These are phyloP conservation scores for Mobula hypostoma DNA, from an alignment of 2,113 vertebrate species.

Conservation along the genomic window DNA sequence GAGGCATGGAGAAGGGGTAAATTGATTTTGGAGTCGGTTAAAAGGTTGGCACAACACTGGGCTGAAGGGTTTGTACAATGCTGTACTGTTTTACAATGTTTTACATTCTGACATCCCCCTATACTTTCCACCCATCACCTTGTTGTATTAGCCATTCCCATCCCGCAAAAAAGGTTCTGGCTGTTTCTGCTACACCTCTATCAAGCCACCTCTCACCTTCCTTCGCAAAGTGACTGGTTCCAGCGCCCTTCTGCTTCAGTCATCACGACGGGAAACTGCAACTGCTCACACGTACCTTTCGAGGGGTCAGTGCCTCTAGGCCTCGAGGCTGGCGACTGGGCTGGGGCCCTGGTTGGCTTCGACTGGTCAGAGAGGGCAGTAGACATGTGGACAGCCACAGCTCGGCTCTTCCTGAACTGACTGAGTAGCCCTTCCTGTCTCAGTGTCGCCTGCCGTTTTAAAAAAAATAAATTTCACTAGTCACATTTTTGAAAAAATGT, in stretches of 20 bases:
- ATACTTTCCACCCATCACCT: too few species aligned
- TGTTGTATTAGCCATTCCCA: too few species aligned
- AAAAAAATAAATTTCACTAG: constrained; percentile 35
- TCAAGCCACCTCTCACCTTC: too few species aligned
- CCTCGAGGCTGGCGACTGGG: neutral
- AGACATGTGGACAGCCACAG: constrained; percentile 17
- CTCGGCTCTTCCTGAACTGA: constrained; percentile 49
- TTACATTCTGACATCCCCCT: too few species aligned
- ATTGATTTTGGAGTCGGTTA: too few species aligned
- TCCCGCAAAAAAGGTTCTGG: too few species aligned
- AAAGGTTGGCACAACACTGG: too few species aligned
- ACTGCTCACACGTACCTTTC: neutral
- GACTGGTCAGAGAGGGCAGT: neutral
- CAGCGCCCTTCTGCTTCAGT: neutral
- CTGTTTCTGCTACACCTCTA: too few species aligned
- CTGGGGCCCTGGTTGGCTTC: neutral
- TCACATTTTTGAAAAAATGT: neutral
- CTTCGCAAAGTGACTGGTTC: neutral
- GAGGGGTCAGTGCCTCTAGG: neutral
- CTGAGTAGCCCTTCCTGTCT: constrained; percentile 55
- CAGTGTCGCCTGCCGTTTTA: constrained; percentile 50
- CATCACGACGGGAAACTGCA: neutral
- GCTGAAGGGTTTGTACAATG: too few species aligned
- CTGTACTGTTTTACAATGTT: too few species aligned
- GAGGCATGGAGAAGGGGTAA: too few species aligned